Evolutionary conservation across 2,888 invertebrate species (phyloP).

Genomic region (Archaeoteleia sp.): DNA sequence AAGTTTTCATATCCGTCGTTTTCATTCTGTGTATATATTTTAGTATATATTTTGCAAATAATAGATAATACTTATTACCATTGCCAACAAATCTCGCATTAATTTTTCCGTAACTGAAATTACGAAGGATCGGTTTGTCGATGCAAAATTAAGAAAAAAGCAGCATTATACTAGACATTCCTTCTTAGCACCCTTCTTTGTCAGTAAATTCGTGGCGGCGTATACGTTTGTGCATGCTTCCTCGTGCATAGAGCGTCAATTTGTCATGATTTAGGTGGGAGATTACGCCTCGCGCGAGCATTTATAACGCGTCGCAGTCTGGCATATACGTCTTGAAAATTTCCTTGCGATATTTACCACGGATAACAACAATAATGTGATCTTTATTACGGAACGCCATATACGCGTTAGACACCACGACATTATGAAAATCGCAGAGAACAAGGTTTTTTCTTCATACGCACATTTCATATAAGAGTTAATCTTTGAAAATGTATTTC

Average conservation of each 20-base stretch:
- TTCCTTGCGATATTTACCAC: conserved; percentile 40
- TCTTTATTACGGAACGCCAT: conserved; percentile 36
- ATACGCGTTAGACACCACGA: conserved; percentile 23
- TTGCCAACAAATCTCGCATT: no score
- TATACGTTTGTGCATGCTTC: conserved; percentile 33
- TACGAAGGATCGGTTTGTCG: not conserved
- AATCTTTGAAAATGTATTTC: not conserved
- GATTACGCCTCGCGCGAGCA: conserved; percentile 55
- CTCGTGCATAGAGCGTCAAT: conserved; percentile 41
- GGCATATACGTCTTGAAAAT: conserved; percentile 39
- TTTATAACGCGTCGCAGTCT: conserved; percentile 51
- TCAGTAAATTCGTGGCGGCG: conserved; percentile 25
- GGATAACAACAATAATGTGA: conserved; percentile 43
- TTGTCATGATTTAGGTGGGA: conserved; percentile 57
- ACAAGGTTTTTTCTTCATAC: conserved; percentile 29
- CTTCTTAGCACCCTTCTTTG: conserved; percentile 29
- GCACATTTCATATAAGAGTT: conserved; percentile 18
- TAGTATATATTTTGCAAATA: no score
- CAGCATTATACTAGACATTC: conserved; percentile 19
- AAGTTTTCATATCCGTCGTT: no score
- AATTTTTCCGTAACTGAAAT: no score
- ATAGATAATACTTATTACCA: no score
- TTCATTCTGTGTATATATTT: no score
- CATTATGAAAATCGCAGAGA: conserved; percentile 38
- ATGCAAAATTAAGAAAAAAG: not conserved